phyloP scores from a whole-genome alignment of 2,888 invertebrate species.

The Lepidochrysops patricia region DNA sequence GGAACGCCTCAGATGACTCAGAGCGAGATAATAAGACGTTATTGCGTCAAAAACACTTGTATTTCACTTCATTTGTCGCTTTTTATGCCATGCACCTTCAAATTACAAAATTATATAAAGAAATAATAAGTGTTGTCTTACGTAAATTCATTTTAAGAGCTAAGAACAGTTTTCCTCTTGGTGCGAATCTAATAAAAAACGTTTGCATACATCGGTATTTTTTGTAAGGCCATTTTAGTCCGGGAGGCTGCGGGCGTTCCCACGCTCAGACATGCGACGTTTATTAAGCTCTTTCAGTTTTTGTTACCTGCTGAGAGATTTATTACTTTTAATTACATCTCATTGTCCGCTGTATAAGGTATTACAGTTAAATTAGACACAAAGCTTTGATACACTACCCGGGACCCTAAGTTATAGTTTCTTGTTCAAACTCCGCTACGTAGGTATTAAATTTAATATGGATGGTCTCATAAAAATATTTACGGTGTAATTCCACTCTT shows the following conservation, averaged over 20 bases:
- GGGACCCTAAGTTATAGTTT: slow-evolving; percentile 26
- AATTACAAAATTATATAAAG: too few species aligned
- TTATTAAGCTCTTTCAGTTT: slow-evolving; percentile 70
- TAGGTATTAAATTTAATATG: background rate
- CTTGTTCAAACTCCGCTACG: background rate
- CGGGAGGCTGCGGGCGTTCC: slow-evolving; percentile 42
- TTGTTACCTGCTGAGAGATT: slow-evolving; percentile 72
- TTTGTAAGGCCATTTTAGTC: background rate
- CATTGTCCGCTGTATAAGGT: slow-evolving; percentile 58
- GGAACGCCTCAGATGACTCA: too few species aligned
- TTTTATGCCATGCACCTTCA: too few species aligned
- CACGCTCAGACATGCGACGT: slow-evolving; percentile 68
- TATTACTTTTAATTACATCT: slow-evolving; percentile 74
- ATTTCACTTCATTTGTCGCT: too few species aligned
- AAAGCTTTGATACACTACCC: slow-evolving; percentile 49
- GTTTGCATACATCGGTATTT: background rate
- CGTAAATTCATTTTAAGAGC: too few species aligned
- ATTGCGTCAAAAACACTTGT: too few species aligned
- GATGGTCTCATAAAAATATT: background rate
- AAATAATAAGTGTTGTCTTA: too few species aligned
- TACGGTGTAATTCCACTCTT: background rate
- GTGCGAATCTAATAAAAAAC: background rate
- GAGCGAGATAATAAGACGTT: too few species aligned
- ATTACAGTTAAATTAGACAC: slow-evolving; percentile 53
- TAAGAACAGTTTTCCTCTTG: too few species aligned